Percentiles rank a stretch among this genome's conserved stretches.
phyloP scores from a whole-genome alignment of 2,888 invertebrate species.

The Neoascia interrupta region DNA sequence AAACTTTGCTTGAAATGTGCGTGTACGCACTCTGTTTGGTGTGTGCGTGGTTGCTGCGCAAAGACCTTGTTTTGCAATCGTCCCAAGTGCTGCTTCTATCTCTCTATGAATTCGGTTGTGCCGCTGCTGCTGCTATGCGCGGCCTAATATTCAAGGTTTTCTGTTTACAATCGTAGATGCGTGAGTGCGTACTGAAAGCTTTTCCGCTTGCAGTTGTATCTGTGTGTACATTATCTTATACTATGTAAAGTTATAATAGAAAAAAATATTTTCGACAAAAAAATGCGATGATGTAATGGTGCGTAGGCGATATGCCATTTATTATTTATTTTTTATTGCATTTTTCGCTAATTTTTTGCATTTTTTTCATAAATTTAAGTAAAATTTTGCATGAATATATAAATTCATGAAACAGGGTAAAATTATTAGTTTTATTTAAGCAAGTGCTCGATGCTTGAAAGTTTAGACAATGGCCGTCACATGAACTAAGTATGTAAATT shows the following conservation, averaged over 20 bases:
- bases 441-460: too few relatives aligned
- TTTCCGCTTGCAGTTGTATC: conserved; percentile 64
- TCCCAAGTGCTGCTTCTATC: conserved; percentile 7
- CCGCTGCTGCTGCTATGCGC: conserved; percentile 41
- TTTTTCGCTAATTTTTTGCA: too few relatives aligned
- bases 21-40: conserved; percentile 48
- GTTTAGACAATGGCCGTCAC: too few relatives aligned
- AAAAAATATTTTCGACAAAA: conserved; percentile 12
- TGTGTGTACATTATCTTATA: conserved; percentile 52
- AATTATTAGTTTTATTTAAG: too few relatives aligned
- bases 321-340: conserved; percentile 11
- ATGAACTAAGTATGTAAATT: too few relatives aligned
- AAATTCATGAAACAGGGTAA: too few relatives aligned
- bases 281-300: conserved; percentile 58
- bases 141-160: conserved; percentile 63
- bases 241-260: conserved; percentile 22
- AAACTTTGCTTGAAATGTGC: too few relatives aligned
- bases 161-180: conserved; percentile 39
- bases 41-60: conserved; percentile 43
- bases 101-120: conserved; percentile 46
- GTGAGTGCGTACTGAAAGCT: conserved; percentile 61
- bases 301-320: conserved; percentile 34
- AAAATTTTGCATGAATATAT: conserved; percentile 5
- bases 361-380: too few relatives aligned
- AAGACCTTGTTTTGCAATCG: conserved; percentile 62